phyloP scores from a whole-genome alignment of 2,797 vertebrate species.

The Hoplostethus atlanticus region DNA sequence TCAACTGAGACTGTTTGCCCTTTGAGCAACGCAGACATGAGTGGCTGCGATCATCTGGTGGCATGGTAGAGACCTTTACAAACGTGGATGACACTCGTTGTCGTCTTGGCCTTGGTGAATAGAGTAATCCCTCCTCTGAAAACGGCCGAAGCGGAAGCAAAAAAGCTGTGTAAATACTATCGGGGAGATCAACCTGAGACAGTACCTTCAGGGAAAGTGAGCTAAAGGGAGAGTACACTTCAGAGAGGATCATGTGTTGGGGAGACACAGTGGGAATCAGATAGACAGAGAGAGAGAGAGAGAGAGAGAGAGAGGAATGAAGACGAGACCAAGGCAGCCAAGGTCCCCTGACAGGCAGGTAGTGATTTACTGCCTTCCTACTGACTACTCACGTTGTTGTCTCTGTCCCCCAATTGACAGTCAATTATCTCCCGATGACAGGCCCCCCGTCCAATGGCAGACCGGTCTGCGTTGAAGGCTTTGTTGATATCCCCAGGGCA shows the following conservation, averaged over 20 bases:
- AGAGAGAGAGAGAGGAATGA: conserved; percentile 42
- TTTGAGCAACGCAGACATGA: conserved; percentile 37
- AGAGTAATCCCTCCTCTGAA: conserved; percentile 19
- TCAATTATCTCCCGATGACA: conserved; percentile 78
- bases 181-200: conserved; percentile 1
- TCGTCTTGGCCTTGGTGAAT: conserved; percentile 19
- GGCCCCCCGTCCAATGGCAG: conserved; percentile 48
- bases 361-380: conserved; percentile 74
- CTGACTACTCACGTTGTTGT: conserved; percentile 66
- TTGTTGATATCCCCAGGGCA: conserved; percentile 62
- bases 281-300: neutral
- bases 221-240: conserved; percentile 10
- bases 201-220: neutral
- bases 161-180: conserved; percentile 41
- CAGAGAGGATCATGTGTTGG: conserved; percentile 4
- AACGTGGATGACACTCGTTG: conserved; percentile 30
- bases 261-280: conserved; percentile 13
- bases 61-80: conserved; percentile 42
- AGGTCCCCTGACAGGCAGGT: conserved; percentile 65
- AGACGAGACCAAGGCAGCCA: conserved; percentile 36
- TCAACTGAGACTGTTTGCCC: conserved; percentile 35
- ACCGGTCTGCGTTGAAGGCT: conserved; percentile 54
- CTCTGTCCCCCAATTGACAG: conserved; percentile 76
- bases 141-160: neutral
- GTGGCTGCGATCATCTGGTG: conserved; percentile 36